phyloP scores from a whole-genome alignment of 2,113 vertebrate genomes.

The Echinops telfairi region DNA sequence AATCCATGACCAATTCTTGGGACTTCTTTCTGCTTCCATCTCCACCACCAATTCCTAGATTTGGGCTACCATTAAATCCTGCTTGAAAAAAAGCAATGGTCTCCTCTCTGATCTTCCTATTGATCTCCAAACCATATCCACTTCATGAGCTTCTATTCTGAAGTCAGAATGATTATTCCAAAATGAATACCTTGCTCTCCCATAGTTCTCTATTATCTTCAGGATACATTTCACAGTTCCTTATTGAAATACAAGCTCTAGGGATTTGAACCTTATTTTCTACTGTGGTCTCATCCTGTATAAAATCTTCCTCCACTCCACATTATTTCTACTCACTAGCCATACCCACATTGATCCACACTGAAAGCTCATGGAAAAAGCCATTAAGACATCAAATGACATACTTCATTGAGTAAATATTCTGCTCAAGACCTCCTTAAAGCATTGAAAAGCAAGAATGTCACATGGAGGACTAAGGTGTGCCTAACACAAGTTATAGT shows the following conservation, averaged over 20 bases:
- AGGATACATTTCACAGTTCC: not conserved
- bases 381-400: too few species aligned
- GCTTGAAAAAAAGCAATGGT: not conserved
- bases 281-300: not conserved
- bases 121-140: not conserved
- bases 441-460: too few species aligned
- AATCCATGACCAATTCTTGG: not conserved
- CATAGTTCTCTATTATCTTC: not conserved
- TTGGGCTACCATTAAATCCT: not conserved
- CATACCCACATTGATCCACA: too few species aligned
- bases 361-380: too few species aligned
- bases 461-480: too few species aligned
- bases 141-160: not conserved
- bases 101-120: not conserved
- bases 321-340: not conserved
- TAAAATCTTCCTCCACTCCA: not conserved
- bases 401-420: too few species aligned
- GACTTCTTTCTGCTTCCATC: not conserved
- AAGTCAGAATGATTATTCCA: slow-evolving; percentile 26
- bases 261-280: not conserved
- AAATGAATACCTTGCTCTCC: not conserved
- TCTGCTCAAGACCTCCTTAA: too few species aligned
- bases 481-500: too few species aligned
- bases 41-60: not conserved
- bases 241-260: not conserved